Percentiles rank a stretch among this genome's conserved stretches.
Conservation (phyloP, 2,797 vertebrate species). For the Amazonetta brasiliensis region DNA sequence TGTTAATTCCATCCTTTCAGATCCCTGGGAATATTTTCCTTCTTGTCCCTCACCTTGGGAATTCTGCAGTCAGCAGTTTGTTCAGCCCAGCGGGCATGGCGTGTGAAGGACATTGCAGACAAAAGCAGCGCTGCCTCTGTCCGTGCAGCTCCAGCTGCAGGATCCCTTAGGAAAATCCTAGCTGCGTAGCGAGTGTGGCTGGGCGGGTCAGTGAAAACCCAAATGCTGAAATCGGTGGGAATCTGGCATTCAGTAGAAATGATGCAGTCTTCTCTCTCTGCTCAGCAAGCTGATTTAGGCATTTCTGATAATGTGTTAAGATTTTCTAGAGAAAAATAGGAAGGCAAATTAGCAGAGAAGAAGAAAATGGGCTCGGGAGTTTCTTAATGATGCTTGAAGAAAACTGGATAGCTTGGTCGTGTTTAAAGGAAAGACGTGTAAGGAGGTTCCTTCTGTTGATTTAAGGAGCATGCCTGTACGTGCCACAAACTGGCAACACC, state of each 20-base stretch:
- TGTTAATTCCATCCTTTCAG: slow-evolving; percentile 23
- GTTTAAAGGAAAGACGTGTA: neutral
- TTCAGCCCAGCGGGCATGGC: neutral
- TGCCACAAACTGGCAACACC: neutral
- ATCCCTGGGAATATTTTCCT: neutral
- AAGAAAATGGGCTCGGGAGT: neutral
- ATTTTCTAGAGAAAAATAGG: neutral
- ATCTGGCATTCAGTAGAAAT: neutral
- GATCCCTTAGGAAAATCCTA: neutral
- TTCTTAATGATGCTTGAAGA: neutral
- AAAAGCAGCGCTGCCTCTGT: neutral
- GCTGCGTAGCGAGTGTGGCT: accelerated
- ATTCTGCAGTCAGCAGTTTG: neutral
- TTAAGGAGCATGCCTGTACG: neutral
- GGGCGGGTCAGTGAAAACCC: neutral
- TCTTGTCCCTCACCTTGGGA: slow-evolving; percentile 14
- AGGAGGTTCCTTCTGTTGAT: neutral
- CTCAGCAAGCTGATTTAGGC: neutral
- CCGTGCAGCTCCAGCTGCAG: neutral
- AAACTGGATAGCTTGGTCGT: neutral
- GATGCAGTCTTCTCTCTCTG: neutral
- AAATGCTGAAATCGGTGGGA: accelerated
- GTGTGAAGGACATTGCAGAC: neutral
- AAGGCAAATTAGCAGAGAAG: neutral
- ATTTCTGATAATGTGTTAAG: neutral